Percentiles rank a stretch among this genome's conserved stretches.
Conservation (phyloP, 2,888 invertebrate species). For the Synergus itoensis region DNA sequence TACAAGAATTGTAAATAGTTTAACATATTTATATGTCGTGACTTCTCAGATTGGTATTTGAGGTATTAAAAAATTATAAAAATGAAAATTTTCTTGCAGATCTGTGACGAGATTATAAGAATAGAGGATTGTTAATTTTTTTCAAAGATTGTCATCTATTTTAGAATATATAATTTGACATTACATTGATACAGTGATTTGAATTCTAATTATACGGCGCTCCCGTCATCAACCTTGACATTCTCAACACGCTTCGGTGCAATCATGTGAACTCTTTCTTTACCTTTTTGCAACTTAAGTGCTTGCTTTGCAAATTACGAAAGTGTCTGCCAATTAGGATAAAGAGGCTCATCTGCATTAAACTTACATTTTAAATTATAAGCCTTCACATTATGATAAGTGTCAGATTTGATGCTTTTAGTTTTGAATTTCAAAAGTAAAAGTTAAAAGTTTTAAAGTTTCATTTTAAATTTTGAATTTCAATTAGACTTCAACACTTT, state of each 20-base stretch:
- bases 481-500: neutral
- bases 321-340: neutral
- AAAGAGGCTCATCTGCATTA: neutral
- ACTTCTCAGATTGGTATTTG: neutral
- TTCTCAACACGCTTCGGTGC: constrained; percentile 36
- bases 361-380: constrained; percentile 7
- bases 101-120: neutral
- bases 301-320: constrained; percentile 9
- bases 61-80: neutral
- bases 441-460: neutral
- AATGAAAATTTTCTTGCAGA: too few relatives aligned
- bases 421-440: neutral
- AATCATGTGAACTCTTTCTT: constrained; percentile 37
- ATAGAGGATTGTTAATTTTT: neutral
- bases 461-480: neutral
- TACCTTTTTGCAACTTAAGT: constrained; percentile 4
- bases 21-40: constrained; percentile 4
- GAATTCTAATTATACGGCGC: constrained; percentile 31
- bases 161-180: constrained; percentile 9
- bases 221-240: constrained; percentile 39
- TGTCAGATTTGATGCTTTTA: neutral
- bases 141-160: neutral
- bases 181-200: constrained; percentile 9
- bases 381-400: neutral
- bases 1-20: neutral